Percentiles rank a stretch among this genome's conserved stretches.
phyloP scores from a whole-genome alignment of 1,140 invertebrate species.

The Zaprionus davidi region DNA sequence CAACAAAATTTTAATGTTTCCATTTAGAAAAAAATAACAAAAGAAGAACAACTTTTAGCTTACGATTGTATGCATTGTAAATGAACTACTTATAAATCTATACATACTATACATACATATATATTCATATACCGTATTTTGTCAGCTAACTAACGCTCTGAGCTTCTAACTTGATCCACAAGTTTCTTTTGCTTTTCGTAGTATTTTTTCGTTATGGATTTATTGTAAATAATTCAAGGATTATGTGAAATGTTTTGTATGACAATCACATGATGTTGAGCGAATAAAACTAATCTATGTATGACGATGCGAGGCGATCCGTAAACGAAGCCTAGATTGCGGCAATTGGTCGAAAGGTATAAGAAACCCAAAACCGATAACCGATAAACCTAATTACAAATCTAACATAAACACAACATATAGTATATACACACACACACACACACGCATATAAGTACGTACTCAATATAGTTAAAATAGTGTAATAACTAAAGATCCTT shows the following conservation, averaged over 20 bases:
- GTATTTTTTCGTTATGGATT: slow-evolving; percentile 46
- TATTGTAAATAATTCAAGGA: slow-evolving; percentile 80
- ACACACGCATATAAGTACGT: slow-evolving; percentile 52
- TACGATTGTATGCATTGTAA: slow-evolving; percentile 58
- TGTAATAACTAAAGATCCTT: slow-evolving; percentile 40
- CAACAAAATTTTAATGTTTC: slow-evolving; percentile 69
- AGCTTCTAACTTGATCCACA: slow-evolving; percentile 74
- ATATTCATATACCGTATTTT: slow-evolving; percentile 50
- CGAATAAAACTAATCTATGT: slow-evolving; percentile 56
- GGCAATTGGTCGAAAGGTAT: slow-evolving; percentile 15
- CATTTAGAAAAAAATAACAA: slow-evolving; percentile 38
- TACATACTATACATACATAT: slow-evolving; percentile 24
- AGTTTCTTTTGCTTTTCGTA: slow-evolving; percentile 71
- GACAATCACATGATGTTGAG: slow-evolving; percentile 84
- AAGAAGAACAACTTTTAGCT: slow-evolving; percentile 47
- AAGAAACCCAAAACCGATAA: slow-evolving; percentile 34
- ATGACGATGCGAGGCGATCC: slow-evolving; percentile 34
- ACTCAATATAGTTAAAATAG: slow-evolving; percentile 51
- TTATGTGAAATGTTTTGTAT: slow-evolving; percentile 85
- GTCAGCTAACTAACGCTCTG: slow-evolving; percentile 76
- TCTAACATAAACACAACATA: slow-evolving; percentile 60
- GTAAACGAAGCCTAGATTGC: slow-evolving; percentile 60
- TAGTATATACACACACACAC: slow-evolving; percentile 44
- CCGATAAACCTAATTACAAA: slow-evolving; percentile 60
- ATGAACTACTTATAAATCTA: slow-evolving; percentile 41